Percentiles rank a stretch among this genome's conserved stretches.
phyloP scores from a whole-genome alignment of 1,140 invertebrate genomes.

The Zaprionus vittiger region DNA sequence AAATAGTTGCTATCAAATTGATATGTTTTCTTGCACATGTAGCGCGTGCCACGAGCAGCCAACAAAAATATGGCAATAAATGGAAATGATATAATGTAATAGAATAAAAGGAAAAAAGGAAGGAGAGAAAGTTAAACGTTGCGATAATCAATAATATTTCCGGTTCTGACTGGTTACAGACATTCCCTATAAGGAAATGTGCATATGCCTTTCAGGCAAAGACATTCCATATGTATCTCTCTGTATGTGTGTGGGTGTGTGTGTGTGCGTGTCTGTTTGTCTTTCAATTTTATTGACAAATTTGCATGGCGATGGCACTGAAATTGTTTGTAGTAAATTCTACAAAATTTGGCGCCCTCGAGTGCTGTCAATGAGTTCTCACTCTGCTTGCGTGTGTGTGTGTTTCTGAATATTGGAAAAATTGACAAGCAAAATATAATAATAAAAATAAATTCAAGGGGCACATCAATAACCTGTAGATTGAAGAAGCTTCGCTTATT shows the following conservation, averaged over 20 bases:
- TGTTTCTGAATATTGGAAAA: constrained; percentile 14
- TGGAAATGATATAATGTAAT: constrained; percentile 57
- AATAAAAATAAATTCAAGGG: constrained; percentile 3
- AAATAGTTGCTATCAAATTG: constrained; percentile 64
- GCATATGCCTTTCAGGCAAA: constrained; percentile 34
- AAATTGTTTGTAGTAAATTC: constrained; percentile 49
- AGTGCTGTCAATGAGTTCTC: constrained; percentile 41
- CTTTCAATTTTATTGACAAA: constrained; percentile 66
- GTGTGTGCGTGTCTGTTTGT: constrained; percentile 30
- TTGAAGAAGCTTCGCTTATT: neutral
- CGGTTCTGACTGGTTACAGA: constrained; percentile 41
- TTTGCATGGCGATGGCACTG: constrained; percentile 59
- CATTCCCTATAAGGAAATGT: constrained; percentile 17
- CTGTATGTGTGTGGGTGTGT: constrained; percentile 29
- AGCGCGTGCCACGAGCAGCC: constrained; percentile 32
- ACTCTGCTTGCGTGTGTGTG: neutral
- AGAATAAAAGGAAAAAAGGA: constrained; percentile 12
- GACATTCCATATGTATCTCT: constrained; percentile 5
- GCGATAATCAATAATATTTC: constrained; percentile 79
- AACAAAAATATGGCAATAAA: constrained; percentile 57
- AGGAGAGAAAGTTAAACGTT: constrained; percentile 52
- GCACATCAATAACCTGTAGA: constrained; percentile 32
- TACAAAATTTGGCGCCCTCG: constrained; percentile 32
- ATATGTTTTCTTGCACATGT: constrained; percentile 64
- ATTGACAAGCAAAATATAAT: constrained; percentile 7